These are phyloP conservation scores for Urocyon cinereoargenteus DNA, from an alignment of 2,797 vertebrate genomes.

Conservation along the genomic window DNA sequence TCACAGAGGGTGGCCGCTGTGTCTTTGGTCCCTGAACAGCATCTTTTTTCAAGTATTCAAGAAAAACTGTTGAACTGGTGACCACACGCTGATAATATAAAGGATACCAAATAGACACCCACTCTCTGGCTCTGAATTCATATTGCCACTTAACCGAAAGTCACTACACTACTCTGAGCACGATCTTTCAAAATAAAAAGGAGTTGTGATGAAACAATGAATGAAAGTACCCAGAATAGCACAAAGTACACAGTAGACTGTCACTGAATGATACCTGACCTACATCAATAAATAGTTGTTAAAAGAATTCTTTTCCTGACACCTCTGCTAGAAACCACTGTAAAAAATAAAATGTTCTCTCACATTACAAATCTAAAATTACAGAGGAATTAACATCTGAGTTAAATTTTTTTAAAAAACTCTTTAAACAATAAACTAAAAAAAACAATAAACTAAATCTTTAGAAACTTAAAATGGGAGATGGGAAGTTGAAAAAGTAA, in stretches of 20 bases:
- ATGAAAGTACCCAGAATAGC: not conserved
- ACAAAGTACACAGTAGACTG: not conserved
- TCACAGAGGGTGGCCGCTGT: not conserved
- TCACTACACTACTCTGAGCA: not conserved
- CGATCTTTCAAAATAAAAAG: not conserved
- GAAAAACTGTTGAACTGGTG: constrained; percentile 37
- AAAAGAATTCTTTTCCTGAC: constrained; percentile 40
- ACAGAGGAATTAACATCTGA: constrained; percentile 1
- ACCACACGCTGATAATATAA: not conserved
- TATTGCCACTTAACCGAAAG: not conserved
- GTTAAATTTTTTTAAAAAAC: constrained; percentile 14
- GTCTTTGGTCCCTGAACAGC: not conserved
- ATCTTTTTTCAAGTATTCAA: not conserved
- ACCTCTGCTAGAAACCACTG: constrained; percentile 50
- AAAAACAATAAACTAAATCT: constrained; percentile 40
- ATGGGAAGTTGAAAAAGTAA: constrained; percentile 40
- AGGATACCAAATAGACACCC: not conserved
- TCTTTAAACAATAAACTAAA: constrained; percentile 33
- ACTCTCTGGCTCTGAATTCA: not conserved
- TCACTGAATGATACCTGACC: not conserved
- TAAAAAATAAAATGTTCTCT: constrained; percentile 37
- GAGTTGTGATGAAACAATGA: not conserved
- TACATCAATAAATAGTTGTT: not conserved
- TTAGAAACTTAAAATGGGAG: constrained; percentile 37
- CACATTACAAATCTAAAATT: constrained; percentile 54